These are phyloP conservation scores for Frieseomelitta varia DNA, from an alignment of 1,140 invertebrate genomes.

Conservation along the genomic window DNA sequence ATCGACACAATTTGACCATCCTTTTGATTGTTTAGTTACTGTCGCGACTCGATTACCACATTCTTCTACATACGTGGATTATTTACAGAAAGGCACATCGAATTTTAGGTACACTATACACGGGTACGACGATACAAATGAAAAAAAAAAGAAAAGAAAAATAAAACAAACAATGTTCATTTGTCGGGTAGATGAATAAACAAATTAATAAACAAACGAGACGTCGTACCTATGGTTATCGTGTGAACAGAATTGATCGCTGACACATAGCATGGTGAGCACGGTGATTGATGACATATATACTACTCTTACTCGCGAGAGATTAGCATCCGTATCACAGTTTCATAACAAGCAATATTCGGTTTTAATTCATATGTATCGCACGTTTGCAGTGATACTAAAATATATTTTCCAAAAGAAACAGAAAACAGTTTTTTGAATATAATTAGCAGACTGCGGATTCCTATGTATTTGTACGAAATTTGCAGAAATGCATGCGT, in stretches of 20 bases:
- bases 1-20: conserved; percentile 14
- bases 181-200: too few relatives aligned
- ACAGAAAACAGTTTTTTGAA: too few relatives aligned
- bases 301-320: conserved; percentile 23
- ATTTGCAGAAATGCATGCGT: too few relatives aligned
- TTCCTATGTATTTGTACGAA: too few relatives aligned
- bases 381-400: neutral
- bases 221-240: conserved; percentile 25
- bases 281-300: conserved; percentile 44
- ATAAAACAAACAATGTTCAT: conserved; percentile 9
- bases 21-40: neutral
- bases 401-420: too few relatives aligned
- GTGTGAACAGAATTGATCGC: neutral
- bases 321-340: conserved; percentile 8
- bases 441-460: too few relatives aligned
- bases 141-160: neutral
- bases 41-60: conserved; percentile 3
- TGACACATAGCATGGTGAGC: conserved; percentile 33
- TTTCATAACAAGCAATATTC: conserved; percentile 32
- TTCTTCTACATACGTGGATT: conserved; percentile 41
- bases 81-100: conserved; percentile 56
- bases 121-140: conserved; percentile 37
- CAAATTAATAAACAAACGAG: neutral
- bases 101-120: conserved; percentile 38
- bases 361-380: conserved; percentile 40